A percentile compares a stretch with the other conserved stretches of the same genome.
Conservation (phyloP, 2,888 invertebrate genomes). For the Trissolcus japonicus region DNA sequence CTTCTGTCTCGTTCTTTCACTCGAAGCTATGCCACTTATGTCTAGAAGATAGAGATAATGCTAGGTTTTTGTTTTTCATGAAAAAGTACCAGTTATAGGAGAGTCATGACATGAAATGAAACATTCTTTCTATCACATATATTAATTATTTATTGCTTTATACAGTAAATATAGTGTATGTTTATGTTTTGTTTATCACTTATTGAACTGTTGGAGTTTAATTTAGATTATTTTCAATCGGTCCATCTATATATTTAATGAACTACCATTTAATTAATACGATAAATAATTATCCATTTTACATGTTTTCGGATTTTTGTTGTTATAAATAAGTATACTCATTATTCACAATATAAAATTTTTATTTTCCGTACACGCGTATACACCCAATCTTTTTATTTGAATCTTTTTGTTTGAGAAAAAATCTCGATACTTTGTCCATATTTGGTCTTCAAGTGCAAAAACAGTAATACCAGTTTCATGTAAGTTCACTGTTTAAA, state of each 20-base stretch:
- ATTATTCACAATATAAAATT: neutral
- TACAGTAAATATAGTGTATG: neutral
- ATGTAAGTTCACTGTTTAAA: constrained; percentile 1
- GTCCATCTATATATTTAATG: no score
- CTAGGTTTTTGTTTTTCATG: constrained; percentile 31
- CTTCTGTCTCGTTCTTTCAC: constrained; percentile 14
- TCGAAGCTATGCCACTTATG: constrained; percentile 15
- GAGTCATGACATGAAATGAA: constrained; percentile 14
- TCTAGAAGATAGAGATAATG: constrained; percentile 30
- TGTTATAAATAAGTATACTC: constrained; percentile 4
- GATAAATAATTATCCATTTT: neutral
- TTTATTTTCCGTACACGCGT: neutral
- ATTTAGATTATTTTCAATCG: no score
- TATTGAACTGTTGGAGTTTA: no score
- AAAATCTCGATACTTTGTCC: neutral
- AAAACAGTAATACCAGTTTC: constrained; percentile 6
- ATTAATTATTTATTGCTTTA: constrained; percentile 14
- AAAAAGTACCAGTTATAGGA: constrained; percentile 11
- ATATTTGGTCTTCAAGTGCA: constrained; percentile 1
- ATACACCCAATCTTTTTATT: neutral
- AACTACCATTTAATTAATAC: no score
- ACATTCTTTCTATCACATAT: constrained; percentile 3
- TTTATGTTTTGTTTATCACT: no score
- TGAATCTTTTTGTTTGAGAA: neutral
- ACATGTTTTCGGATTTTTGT: neutral